phyloP scores from a whole-genome alignment of 2,797 vertebrate species.

The Hylomyscus alleni region DNA sequence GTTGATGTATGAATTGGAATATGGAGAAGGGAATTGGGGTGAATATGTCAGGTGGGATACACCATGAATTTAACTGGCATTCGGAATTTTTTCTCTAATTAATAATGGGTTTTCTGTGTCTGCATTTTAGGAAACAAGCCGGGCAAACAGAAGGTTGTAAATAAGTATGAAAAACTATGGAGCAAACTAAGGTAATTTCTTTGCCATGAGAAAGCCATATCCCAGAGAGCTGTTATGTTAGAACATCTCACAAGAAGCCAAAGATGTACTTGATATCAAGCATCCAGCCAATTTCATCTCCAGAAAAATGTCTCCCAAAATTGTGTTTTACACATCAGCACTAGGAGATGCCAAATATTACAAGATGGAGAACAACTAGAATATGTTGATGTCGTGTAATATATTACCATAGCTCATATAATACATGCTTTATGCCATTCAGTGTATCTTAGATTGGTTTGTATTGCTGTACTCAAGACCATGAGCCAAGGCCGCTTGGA shows the following conservation, averaged over 20 bases:
- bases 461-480: not conserved
- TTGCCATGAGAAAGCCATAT: not conserved
- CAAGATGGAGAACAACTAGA: not conserved
- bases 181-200: slow-evolving; percentile 18
- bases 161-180: not conserved
- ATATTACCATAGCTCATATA: not conserved
- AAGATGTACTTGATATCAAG: not conserved
- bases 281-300: not conserved
- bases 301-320: not conserved
- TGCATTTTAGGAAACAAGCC: slow-evolving; percentile 15
- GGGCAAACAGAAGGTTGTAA: not conserved
- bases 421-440: not conserved
- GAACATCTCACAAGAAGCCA: too few species aligned
- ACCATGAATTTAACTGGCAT: not conserved
- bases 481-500: not conserved
- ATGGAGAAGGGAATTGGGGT: not conserved
- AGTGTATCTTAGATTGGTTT: not conserved
- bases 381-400: not conserved
- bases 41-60: not conserved
- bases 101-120: not conserved
- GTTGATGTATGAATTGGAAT: not conserved
- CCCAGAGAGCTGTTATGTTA: not conserved
- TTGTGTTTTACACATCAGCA: not conserved
- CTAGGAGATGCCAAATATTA: not conserved
- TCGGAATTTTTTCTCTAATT: not conserved